A percentile compares a stretch with the other conserved stretches of the same genome.
phyloP scores from a whole-genome alignment of 2,113 vertebrate species.

The Corvus moneduloides region DNA sequence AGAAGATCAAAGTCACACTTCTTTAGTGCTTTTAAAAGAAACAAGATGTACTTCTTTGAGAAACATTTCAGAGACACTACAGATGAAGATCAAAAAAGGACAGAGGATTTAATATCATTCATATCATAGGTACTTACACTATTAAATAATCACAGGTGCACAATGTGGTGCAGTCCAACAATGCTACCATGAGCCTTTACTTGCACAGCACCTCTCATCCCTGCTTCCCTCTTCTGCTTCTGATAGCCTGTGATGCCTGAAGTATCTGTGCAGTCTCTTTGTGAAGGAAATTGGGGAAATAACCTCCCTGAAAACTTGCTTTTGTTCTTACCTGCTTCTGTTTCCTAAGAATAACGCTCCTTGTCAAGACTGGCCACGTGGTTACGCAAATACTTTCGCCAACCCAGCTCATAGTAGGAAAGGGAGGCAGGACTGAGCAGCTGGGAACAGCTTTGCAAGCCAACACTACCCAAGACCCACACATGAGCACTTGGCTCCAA shows the following conservation, averaged over 20 bases:
- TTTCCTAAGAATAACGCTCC: neutral
- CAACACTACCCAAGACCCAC: rapidly evolving
- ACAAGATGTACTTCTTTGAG: neutral
- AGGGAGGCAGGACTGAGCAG: neutral
- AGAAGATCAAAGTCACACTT: neutral
- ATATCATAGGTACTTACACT: neutral
- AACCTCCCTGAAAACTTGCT: neutral
- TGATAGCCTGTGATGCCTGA: neutral
- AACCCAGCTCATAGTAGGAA: neutral
- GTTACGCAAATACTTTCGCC: neutral
- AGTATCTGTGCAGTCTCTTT: neutral
- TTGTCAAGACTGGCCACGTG: rapidly evolving
- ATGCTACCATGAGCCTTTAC: neutral
- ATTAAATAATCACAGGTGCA: neutral
- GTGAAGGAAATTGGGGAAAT: neutral
- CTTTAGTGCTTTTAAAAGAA: neutral
- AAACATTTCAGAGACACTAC: neutral
- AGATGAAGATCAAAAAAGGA: neutral
- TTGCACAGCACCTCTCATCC: neutral
- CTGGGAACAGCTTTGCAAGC: neutral
- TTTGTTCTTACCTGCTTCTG: neutral
- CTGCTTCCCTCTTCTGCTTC: neutral
- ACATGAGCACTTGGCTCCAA: neutral
- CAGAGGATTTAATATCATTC: neutral
- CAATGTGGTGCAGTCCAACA: neutral